Conservation (phyloP, 1,140 invertebrate genomes). For the Diorhabda elongata region DNA sequence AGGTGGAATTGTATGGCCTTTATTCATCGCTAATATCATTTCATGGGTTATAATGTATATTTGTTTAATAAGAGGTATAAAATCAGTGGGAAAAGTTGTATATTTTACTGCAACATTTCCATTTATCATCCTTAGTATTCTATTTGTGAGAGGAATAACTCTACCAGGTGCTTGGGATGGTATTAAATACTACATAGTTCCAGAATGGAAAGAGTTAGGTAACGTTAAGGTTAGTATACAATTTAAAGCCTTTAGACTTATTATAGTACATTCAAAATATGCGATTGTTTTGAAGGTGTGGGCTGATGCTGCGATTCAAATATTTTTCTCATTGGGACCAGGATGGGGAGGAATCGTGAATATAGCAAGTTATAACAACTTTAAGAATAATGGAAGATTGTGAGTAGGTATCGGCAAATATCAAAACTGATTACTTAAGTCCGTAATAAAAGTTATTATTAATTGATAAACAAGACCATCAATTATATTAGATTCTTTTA, state of each 20-base stretch:
- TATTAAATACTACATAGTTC: slow-evolving; percentile 77
- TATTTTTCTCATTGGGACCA: slow-evolving; percentile 88
- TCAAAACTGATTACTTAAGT: too few relatives aligned
- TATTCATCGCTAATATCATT: slow-evolving; percentile 64
- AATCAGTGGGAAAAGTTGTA: slow-evolving; percentile 71
- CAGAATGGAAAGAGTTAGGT: slow-evolving; percentile 70
- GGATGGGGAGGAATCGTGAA: slow-evolving; percentile 88
- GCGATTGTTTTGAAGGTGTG: slow-evolving; percentile 63
- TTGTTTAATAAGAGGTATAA: slow-evolving; percentile 77
- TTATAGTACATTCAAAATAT: slow-evolving; percentile 2
- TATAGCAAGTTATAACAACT: slow-evolving; percentile 86
- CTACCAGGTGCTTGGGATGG: slow-evolving; percentile 73
- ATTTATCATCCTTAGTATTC: slow-evolving; percentile 69
- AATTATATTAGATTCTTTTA: too few relatives aligned
- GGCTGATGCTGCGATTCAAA: slow-evolving; percentile 87
- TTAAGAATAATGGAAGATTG: slow-evolving; percentile 80
- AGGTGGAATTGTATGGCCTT: slow-evolving; percentile 67
- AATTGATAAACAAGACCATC: too few relatives aligned
- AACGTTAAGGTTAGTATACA: slow-evolving; percentile 54
- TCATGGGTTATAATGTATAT: slow-evolving; percentile 77
- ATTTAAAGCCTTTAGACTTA: too few relatives aligned
- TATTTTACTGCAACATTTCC: slow-evolving; percentile 85
- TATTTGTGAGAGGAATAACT: slow-evolving; percentile 71
- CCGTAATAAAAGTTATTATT: too few relatives aligned
- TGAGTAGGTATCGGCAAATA: slow-evolving; percentile 45